Evolutionary conservation across 2,888 invertebrate genomes (phyloP).

Genomic region (Prosopocoilus inquinatus): DNA sequence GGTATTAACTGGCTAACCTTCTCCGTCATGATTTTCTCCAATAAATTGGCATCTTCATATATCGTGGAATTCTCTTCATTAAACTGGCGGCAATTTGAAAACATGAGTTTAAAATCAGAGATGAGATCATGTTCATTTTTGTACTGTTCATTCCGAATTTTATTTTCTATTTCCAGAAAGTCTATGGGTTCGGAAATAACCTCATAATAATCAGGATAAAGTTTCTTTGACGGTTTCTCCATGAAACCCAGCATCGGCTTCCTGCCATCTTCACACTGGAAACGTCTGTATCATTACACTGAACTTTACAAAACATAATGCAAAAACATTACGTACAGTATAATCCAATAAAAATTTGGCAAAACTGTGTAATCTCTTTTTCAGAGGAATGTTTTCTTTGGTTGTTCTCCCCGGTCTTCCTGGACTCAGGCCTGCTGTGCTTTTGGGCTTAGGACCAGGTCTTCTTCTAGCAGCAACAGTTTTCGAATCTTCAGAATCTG

Average conservation of each 20-base stretch:
- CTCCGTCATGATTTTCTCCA: slow-evolving; percentile 82
- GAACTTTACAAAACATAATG: background rate
- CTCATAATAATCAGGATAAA: slow-evolving; percentile 94
- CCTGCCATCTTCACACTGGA: slow-evolving; percentile 70
- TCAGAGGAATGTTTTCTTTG: slow-evolving; percentile 58
- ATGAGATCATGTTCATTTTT: slow-evolving; percentile 81
- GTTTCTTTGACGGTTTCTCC: slow-evolving; percentile 93
- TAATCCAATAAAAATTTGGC: slow-evolving; percentile 74
- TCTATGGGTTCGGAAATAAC: slow-evolving; percentile 93
- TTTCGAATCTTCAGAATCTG: slow-evolving; percentile 46
- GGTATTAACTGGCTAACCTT: slow-evolving; percentile 66
- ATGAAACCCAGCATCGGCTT: slow-evolving; percentile 90
- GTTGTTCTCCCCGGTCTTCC: slow-evolving; percentile 45
- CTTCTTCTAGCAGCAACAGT: slow-evolving; percentile 40
- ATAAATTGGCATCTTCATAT: slow-evolving; percentile 87
- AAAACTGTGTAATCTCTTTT: slow-evolving; percentile 76
- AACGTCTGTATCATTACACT: background rate
- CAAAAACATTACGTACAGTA: slow-evolving; percentile 47
- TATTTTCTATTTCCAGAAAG: slow-evolving; percentile 88
- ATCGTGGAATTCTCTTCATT: slow-evolving; percentile 96
- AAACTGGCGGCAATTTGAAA: slow-evolving; percentile 93
- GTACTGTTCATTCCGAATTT: slow-evolving; percentile 85
- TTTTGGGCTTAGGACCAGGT: slow-evolving; percentile 38
- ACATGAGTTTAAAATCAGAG: slow-evolving; percentile 90
- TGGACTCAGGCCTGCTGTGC: slow-evolving; percentile 27